Evolutionary conservation across 1,140 invertebrate genomes (phyloP), one percentile per base, ranked within the genome.

Genomic region (Galleria mellonella): DNA sequence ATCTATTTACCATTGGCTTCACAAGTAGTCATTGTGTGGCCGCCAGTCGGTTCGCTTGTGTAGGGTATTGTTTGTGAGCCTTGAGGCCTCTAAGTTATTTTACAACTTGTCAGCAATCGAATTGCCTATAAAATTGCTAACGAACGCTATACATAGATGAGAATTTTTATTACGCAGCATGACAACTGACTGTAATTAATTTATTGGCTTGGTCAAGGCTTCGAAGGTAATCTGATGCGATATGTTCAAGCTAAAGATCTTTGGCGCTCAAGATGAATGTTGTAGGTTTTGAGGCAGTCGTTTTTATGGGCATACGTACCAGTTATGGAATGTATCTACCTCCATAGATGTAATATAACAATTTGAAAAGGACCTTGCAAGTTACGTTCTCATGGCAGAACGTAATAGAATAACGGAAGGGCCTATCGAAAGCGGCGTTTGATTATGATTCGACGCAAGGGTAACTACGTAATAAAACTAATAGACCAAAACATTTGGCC

Each of bases 381-480:
- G 17, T 23, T 23, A 23, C 17, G 17, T 23, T 23, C 17, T 23
- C 17, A 23, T 23, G 17, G 17, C 6, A 23, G 17, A 23, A 23
- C 17, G 17, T 23, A 23, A 2, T 23, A 23, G 17, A 23, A 23
- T 23, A 23, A 23, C 17, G 43, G 47, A 63, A 64, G 61, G 64
- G 57, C 45, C 45, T 53, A 39, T 54, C 53, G 41, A 60, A 59
- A 57, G 45, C 40, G 49, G 52, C 43, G 31, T 53, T 51, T 55
- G 66, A 71, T 63, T 54, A 67, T 23, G 17, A 23, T 62, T 47
- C 48, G 51, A 62, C 55, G 60, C 73, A 82, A 83, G 79, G 77
- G 73, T 73, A 82, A 82, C 73, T 44, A 59, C 72, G 54, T 72
- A 72, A 82, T 84, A 76, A 76, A 83, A 78, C 62, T 72, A 67